Conservation (phyloP, 1,140 invertebrate species). For the Himalopsyche phryganea region DNA sequence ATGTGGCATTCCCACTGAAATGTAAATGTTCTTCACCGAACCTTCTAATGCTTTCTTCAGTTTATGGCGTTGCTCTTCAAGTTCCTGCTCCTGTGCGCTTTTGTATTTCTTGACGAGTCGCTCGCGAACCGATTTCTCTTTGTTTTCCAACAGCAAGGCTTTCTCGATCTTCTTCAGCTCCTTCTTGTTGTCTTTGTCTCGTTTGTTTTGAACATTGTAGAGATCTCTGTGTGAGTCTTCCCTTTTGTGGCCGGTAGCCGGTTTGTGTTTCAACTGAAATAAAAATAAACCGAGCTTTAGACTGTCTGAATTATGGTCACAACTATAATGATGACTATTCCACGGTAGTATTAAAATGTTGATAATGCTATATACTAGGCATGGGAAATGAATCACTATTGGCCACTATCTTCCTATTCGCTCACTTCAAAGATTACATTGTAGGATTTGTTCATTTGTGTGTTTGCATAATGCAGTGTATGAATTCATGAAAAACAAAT, state of each 20-base stretch:
- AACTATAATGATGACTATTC: no score
- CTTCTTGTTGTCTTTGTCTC: slow-evolving; percentile 29
- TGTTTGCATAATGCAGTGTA: no score
- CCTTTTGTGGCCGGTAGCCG: slow-evolving; percentile 1
- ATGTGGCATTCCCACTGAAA: no score
- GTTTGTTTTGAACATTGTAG: not conserved
- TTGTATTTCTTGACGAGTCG: slow-evolving; percentile 55
- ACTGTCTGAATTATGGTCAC: no score
- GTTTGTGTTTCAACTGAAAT: slow-evolving; percentile 19
- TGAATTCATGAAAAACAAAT: no score
- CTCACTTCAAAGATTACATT: no score
- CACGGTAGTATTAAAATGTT: no score
- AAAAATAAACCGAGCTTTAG: not conserved
- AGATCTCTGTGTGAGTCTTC: slow-evolving; percentile 5
- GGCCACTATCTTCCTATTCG: no score
- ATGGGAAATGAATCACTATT: no score
- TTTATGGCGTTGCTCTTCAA: slow-evolving; percentile 55
- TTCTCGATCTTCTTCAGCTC: slow-evolving; percentile 32
- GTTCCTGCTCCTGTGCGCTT: slow-evolving; percentile 51
- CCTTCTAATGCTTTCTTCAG: slow-evolving; percentile 56
- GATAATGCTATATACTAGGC: no score
- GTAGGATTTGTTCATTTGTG: no score
- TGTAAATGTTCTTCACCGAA: no score
- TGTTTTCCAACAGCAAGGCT: slow-evolving; percentile 16
- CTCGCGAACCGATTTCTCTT: slow-evolving; percentile 39